Base-by-base conservation (phyloP, 2,113 vertebrate species). In the Rhea americana region DNA sequence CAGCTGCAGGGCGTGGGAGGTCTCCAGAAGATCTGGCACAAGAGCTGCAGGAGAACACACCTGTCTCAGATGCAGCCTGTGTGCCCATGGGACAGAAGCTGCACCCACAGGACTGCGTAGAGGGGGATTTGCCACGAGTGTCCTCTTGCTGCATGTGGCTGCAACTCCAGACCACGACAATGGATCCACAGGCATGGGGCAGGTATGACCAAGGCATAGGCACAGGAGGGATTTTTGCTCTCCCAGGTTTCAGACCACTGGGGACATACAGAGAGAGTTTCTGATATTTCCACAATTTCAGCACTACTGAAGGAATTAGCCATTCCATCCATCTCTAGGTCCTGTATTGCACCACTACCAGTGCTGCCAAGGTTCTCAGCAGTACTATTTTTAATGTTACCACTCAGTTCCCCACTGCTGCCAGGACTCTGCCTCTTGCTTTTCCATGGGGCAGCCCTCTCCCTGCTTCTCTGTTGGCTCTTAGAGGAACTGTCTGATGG, bases 1-100 rank as follows among this genome's bases (percentile, higher is more conserved):
- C 39, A 25, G 47, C 62, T 51, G 45, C 48, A 30, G 39, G 48
- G 59, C 63, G 37, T 2, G 0, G 4, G 24, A 26, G 45, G 25
- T 48, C 19, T 45, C 24, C 1, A 3, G 26, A 24, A 45, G 59
- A 13, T 7, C 4, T 8, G 51, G 47, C 20, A 21, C 37, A 7
- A 59, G 43, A 55, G 63, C 53, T 58, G 79, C 59, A 7, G 45
- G 45, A 18, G 48, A 48, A 50, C 48, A 28, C 70, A 5, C 41
- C 32, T 6, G 35, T 39, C 59, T 25, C 55, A 11, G 50, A 2
- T 5, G 63, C 1, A 1, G n/a, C 4, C 7, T 28, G 25, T 47
- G 5, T 18, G 43, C 30, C 39, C 35, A 0, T 25, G 2, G 37
- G 50, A 19, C 21, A 10, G 11, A 5, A 11, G 28, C 61, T 67